Conservation (phyloP, 2,113 vertebrate genomes). For the Delphinapterus leucas region DNA sequence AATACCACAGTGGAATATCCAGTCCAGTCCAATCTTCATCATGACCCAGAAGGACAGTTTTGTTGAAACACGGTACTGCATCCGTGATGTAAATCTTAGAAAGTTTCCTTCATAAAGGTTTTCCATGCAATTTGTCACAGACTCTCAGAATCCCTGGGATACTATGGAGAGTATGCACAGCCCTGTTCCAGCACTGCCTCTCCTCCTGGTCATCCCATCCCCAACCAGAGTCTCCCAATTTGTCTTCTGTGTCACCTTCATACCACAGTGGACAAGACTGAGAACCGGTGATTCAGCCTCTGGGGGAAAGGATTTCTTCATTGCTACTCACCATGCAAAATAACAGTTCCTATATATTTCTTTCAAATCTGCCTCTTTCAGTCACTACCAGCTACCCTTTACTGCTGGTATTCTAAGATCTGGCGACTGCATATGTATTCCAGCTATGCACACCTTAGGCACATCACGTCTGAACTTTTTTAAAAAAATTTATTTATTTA, state of each 20-base stretch:
- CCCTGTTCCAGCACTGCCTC: background rate
- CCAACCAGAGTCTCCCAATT: background rate
- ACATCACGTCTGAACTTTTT: background rate
- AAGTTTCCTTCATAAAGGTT: background rate
- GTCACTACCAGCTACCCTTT: no score
- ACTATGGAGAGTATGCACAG: background rate
- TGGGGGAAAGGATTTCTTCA: background rate
- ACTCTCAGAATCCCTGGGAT: background rate
- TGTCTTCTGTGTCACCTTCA: background rate
- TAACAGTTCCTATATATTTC: background rate
- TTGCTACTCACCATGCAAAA: background rate
- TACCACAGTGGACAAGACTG: background rate
- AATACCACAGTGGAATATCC: rapidly evolving
- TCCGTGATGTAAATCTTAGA: background rate
- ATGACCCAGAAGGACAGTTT: background rate
- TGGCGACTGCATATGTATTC: background rate
- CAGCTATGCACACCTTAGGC: background rate
- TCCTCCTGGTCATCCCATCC: background rate
- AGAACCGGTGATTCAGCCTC: background rate
- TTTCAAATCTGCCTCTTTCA: background rate
- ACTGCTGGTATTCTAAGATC: background rate
- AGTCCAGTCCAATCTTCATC: background rate
- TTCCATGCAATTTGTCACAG: background rate
- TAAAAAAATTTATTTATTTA: no score
- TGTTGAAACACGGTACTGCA: background rate